These are phyloP conservation scores for Calliphora vicina DNA, from an alignment of 1,140 invertebrate species.

Conservation along the genomic window DNA sequence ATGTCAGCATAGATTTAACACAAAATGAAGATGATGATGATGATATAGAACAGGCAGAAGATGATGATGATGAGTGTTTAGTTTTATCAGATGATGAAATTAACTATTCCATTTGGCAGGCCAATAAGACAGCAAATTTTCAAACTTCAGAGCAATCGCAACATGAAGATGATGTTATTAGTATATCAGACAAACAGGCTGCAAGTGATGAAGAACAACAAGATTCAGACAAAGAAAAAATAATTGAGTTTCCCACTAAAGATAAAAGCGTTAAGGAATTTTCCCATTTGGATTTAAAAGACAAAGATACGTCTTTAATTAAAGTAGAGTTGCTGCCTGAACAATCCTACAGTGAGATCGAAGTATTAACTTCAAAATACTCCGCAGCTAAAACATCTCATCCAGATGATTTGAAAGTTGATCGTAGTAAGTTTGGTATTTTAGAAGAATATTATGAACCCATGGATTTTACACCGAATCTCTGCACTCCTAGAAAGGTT, in stretches of 20 bases:
- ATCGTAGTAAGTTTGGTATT: constrained; percentile 58
- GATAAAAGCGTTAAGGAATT: background rate
- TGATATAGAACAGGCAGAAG: background rate
- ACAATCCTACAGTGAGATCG: background rate
- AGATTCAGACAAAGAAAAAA: background rate
- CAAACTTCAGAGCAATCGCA: background rate
- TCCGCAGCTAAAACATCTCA: background rate
- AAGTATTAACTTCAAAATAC: background rate
- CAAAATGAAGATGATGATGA: constrained; percentile 32
- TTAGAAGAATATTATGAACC: constrained; percentile 51
- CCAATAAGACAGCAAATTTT: constrained; percentile 44
- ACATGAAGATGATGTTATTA: background rate
- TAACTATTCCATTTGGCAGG: constrained; percentile 60
- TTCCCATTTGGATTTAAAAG: constrained; percentile 5
- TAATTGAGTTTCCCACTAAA: background rate
- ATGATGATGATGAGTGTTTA: constrained; percentile 41
- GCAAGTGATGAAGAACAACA: background rate
- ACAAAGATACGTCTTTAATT: background rate
- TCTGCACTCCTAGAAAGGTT: background rate
- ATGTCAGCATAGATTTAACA: constrained; percentile 47
- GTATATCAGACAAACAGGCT: background rate
- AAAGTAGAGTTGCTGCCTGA: background rate
- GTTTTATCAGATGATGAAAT: constrained; percentile 60
- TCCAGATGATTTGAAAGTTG: constrained; percentile 42
- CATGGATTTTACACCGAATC: constrained; percentile 15